Evolutionary conservation across 1,140 invertebrate genomes (phyloP).

Genomic region (Palaemon carinicauda): DNA sequence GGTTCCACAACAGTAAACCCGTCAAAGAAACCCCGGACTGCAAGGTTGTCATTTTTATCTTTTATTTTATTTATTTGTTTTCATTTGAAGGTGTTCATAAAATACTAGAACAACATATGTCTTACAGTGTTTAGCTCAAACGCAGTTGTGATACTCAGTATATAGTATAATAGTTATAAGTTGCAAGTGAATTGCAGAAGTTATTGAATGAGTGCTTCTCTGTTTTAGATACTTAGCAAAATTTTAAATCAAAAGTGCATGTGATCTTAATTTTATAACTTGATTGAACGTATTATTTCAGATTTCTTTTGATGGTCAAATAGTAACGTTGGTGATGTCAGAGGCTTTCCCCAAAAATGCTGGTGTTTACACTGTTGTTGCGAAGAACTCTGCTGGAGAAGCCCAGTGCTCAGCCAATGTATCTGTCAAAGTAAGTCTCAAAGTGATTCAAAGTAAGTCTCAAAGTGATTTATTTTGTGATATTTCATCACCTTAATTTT

Average conservation of each 20-base stretch:
- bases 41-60: slow-evolving; percentile 59
- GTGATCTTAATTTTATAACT: background rate
- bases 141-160: no score
- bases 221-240: no score
- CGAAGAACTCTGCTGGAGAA: slow-evolving; percentile 74
- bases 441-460: slow-evolving; percentile 69
- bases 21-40: slow-evolving; percentile 68
- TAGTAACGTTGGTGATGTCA: slow-evolving; percentile 72
- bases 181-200: no score
- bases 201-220: no score
- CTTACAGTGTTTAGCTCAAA: no score
- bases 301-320: slow-evolving; percentile 54
- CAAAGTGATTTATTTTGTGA: background rate
- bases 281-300: slow-evolving; percentile 6
- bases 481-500: background rate
- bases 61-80: slow-evolving; percentile 67
- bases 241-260: no score
- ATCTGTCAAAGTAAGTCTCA: slow-evolving; percentile 70
- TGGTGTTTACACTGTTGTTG: slow-evolving; percentile 74
- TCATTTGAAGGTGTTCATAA: no score
- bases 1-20: slow-evolving; percentile 70
- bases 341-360: slow-evolving; percentile 78
- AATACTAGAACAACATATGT: slow-evolving; percentile 66
- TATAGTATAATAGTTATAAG: no score
- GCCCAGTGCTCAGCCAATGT: slow-evolving; percentile 72